These are phyloP conservation scores for Catagonus wagneri DNA, from an alignment of 2,113 vertebrate genomes.

Conservation along the genomic window DNA sequence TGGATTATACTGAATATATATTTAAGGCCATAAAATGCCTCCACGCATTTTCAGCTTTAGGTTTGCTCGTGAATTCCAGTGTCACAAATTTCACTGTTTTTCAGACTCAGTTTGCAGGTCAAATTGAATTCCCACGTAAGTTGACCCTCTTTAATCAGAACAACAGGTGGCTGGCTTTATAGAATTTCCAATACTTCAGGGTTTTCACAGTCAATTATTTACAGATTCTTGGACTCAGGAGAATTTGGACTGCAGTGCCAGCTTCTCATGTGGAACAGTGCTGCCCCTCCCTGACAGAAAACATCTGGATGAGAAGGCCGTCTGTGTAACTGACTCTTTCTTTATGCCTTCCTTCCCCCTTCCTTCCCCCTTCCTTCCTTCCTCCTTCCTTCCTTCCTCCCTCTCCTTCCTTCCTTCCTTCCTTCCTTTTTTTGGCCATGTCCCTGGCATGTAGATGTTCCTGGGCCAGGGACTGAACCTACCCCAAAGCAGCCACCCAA, in stretches of 20 bases:
- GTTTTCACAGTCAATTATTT: conserved; percentile 58
- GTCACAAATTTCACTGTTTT: background rate
- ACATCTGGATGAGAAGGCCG: background rate
- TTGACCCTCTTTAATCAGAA: conserved; percentile 9
- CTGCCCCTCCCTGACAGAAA: background rate
- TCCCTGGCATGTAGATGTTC: no score
- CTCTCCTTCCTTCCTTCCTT: no score
- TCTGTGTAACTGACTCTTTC: background rate
- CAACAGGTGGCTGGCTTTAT: conserved; percentile 56
- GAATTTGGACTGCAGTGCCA: background rate
- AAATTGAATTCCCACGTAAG: background rate
- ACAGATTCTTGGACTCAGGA: conserved; percentile 45
- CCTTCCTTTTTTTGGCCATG: no score
- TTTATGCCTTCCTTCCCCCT: no score
- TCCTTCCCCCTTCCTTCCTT: no score
- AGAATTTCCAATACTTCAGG: conserved; percentile 37
- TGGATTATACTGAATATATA: background rate
- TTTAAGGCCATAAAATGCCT: conserved; percentile 15
- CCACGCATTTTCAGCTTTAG: conserved; percentile 33
- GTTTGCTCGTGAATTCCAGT: background rate
- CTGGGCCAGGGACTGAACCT: no score
- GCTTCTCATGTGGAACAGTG: background rate
- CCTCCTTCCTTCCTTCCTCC: no score
- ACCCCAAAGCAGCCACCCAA: no score
- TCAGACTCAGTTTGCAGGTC: conserved; percentile 33